A percentile compares a stretch with the other conserved stretches of the same genome.
Conservation (phyloP, 2,888 invertebrate genomes). For the Calameuta pallipes region DNA sequence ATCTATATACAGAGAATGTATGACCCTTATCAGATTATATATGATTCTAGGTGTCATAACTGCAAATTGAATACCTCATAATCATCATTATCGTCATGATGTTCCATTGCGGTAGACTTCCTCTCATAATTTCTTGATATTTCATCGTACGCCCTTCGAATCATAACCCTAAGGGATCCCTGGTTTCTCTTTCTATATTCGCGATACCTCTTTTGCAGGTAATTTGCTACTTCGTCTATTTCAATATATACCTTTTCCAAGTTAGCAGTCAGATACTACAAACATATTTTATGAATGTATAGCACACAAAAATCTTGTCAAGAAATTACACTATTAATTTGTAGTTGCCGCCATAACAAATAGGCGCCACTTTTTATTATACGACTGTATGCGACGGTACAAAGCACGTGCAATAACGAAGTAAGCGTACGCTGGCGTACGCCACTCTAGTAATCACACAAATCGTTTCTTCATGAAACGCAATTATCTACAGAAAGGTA, state of each 20-base stretch:
- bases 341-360: background rate
- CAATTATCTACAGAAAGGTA: background rate
- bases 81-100: slow-evolving; percentile 67
- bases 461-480: background rate
- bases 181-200: slow-evolving; percentile 87
- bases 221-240: slow-evolving; percentile 85
- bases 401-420: background rate
- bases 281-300: slow-evolving; percentile 27
- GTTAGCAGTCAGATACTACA: slow-evolving; percentile 82
- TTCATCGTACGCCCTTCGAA: slow-evolving; percentile 76
- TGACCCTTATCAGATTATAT: background rate
- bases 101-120: slow-evolving; percentile 60
- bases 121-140: slow-evolving; percentile 66
- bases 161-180: slow-evolving; percentile 80
- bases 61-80: slow-evolving; percentile 63
- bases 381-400: background rate
- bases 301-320: background rate
- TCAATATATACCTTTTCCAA: slow-evolving; percentile 84
- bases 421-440: background rate
- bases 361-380: background rate
- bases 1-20: background rate
- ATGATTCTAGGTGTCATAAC: slow-evolving; percentile 39
- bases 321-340: background rate
- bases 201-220: slow-evolving; percentile 78
- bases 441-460: background rate